Conservation (phyloP, 2,888 invertebrate species). For the Cephus sareptanus region DNA sequence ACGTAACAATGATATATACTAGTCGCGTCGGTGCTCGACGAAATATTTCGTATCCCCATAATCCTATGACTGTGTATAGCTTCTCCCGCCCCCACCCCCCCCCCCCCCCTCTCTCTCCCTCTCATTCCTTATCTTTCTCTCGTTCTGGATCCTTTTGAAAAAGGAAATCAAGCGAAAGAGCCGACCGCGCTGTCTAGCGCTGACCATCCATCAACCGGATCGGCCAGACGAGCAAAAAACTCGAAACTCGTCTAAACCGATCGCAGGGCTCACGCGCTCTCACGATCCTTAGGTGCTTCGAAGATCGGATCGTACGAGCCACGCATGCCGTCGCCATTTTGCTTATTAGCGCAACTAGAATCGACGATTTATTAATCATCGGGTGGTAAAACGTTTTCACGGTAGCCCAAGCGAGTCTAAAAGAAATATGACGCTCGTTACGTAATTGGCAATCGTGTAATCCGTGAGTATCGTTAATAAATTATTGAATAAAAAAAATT, state of each 20-base stretch:
- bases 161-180: conserved; percentile 6
- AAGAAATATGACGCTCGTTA: background rate
- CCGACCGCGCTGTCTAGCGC: conserved; percentile 9
- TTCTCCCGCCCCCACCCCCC: background rate
- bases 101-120: background rate
- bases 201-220: conserved; percentile 42
- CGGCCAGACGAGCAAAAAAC: conserved; percentile 40
- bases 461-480: background rate
- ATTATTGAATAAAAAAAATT: background rate
- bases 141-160: background rate
- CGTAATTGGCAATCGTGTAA: background rate
- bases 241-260: conserved; percentile 40
- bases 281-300: conserved; percentile 24
- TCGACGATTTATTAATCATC: background rate
- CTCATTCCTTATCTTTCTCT: background rate
- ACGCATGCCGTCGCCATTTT: background rate
- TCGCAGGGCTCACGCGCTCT: conserved; percentile 33
- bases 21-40: background rate
- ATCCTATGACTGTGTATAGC: background rate
- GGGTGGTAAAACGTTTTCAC: background rate
- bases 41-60: background rate
- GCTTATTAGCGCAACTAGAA: conserved; percentile 3
- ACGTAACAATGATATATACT: background rate
- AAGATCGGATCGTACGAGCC: background rate
- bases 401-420: background rate